Conservation (phyloP, 2,888 invertebrate genomes). For the Ypsolopha scabrella region DNA sequence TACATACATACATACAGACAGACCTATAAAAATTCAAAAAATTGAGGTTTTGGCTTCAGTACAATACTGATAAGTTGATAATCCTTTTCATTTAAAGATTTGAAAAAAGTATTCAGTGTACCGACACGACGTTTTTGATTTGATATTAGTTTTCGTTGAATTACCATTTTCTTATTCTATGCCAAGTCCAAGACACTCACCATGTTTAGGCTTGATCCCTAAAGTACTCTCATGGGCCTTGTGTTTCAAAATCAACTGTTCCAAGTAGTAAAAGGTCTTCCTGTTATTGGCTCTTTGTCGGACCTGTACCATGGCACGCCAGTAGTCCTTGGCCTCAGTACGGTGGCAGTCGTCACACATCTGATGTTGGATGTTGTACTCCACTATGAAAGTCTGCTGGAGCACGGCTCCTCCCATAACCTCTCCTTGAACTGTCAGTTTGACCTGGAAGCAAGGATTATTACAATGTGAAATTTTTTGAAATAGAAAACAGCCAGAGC, state of each 20-base stretch:
- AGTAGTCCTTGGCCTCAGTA: constrained; percentile 94
- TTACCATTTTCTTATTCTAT: no score
- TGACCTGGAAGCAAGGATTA: constrained; percentile 62
- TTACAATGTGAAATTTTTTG: background rate
- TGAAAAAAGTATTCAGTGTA: no score
- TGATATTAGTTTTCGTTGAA: no score
- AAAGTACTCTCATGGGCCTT: constrained; percentile 91
- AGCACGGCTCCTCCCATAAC: constrained; percentile 90
- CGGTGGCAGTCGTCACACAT: constrained; percentile 99
- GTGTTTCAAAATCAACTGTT: constrained; percentile 96
- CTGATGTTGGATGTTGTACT: constrained; percentile 90
- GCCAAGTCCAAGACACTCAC: constrained; percentile 40
- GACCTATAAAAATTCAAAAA: no score
- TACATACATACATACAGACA: no score
- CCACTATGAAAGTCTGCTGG: constrained; percentile 96
- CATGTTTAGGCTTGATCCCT: constrained; percentile 88
- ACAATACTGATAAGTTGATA: no score
- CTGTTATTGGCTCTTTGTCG: constrained; percentile 91
- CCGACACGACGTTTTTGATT: no score
- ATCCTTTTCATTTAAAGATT: no score
- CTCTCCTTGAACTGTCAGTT: constrained; percentile 96
- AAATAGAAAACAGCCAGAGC: no score
- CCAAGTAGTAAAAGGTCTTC: constrained; percentile 97
- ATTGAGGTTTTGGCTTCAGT: no score
- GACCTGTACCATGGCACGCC: constrained; percentile 94